Percentiles rank a stretch among this genome's conserved stretches.
phyloP scores from a whole-genome alignment of 2,888 invertebrate genomes.

The Melitaea athalia region DNA sequence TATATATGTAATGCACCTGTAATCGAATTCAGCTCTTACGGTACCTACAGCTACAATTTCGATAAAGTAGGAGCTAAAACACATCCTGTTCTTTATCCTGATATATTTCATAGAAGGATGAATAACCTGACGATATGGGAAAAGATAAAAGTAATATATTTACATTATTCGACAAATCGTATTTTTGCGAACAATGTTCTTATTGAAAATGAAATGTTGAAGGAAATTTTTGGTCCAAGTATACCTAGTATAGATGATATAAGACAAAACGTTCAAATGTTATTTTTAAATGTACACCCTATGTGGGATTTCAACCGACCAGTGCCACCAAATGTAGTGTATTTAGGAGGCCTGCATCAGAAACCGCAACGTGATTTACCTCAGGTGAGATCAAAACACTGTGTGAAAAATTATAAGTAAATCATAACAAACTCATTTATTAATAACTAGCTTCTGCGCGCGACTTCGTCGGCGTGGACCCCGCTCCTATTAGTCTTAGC shows the following conservation, averaged over 20 bases:
- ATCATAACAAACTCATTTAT: too few relatives aligned
- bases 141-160: slow-evolving; percentile 38
- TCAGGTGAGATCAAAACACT: neutral
- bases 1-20: slow-evolving; percentile 55
- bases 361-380: slow-evolving; percentile 27
- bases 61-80: slow-evolving; percentile 44
- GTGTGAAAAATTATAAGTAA: too few relatives aligned
- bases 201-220: slow-evolving; percentile 34
- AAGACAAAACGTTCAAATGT: slow-evolving; percentile 48
- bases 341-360: slow-evolving; percentile 64
- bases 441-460: too few relatives aligned
- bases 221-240: slow-evolving; percentile 37
- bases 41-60: slow-evolving; percentile 33
- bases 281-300: slow-evolving; percentile 59
- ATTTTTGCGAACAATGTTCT: too few relatives aligned
- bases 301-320: slow-evolving; percentile 59
- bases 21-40: slow-evolving; percentile 57
- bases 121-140: slow-evolving; percentile 45
- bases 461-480: too few relatives aligned
- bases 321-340: slow-evolving; percentile 58
- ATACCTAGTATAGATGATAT: slow-evolving; percentile 41
- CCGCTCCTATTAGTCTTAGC: too few relatives aligned
- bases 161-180: slow-evolving; percentile 14
- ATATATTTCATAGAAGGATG: slow-evolving; percentile 34
- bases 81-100: slow-evolving; percentile 50